phyloP scores from a whole-genome alignment of 2,113 vertebrate genomes.

The Patagioenas fasciata region DNA sequence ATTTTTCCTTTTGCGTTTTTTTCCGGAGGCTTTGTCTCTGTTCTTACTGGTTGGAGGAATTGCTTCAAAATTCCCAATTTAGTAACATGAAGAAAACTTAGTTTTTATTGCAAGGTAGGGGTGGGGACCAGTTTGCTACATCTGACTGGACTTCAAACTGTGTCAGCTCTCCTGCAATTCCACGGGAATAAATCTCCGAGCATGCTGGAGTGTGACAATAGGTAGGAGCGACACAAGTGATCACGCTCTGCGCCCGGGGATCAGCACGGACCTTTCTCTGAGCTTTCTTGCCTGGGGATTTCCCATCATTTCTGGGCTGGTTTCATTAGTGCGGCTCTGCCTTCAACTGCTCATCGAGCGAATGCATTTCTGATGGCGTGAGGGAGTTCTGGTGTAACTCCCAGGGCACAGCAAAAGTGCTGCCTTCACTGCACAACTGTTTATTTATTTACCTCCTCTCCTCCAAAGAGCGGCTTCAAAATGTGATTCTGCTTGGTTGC shows the following conservation, averaged over 20 bases:
- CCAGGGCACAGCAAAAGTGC: not conserved
- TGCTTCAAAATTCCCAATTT: not conserved
- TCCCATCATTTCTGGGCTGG: not conserved
- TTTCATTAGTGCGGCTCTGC: not conserved
- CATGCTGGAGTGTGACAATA: not conserved
- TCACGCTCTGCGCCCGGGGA: not conserved
- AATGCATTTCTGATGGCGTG: fast-evolving
- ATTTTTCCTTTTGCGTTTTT: not conserved
- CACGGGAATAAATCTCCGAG: not conserved
- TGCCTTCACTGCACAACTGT: not conserved
- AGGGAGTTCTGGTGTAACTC: not conserved
- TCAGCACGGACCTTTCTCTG: not conserved
- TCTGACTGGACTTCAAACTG: not conserved
- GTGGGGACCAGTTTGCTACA: not conserved
- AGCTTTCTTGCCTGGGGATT: conserved; percentile 2
- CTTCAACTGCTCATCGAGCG: not conserved
- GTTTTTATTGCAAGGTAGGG: not conserved
- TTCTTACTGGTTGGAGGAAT: not conserved
- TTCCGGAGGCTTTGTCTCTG: not conserved
- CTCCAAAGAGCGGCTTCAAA: not conserved
- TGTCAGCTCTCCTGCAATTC: not conserved
- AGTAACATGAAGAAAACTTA: not conserved
- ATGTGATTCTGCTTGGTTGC: not conserved
- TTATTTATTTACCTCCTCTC: not conserved
- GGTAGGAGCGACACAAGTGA: not conserved